Evolutionary conservation across 1,140 invertebrate species (phyloP).

Genomic region (Cyphomyrmex costatus): DNA sequence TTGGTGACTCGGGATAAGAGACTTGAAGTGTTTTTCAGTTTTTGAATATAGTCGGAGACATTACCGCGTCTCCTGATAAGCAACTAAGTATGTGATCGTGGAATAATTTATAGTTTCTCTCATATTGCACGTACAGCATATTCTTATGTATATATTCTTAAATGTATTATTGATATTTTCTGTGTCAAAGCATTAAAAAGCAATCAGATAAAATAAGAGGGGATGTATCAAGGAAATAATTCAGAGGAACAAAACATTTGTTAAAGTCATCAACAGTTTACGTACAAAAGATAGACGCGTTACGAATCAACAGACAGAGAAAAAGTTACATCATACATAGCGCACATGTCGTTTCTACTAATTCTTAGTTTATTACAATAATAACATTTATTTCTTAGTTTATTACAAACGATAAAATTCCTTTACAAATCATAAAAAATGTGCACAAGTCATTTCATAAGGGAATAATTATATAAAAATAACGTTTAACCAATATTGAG

Average conservation of each 20-base stretch:
- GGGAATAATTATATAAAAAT: not conserved
- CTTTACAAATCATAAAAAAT: conserved; percentile 29
- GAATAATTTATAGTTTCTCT: conserved; percentile 8
- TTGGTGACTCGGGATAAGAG: too few species aligned
- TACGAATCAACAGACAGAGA: conserved; percentile 16
- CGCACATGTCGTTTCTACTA: not conserved
- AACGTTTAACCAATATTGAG: not conserved
- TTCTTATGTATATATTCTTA: conserved; percentile 12
- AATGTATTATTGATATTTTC: conserved; percentile 12
- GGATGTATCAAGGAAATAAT: not conserved
- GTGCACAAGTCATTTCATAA: not conserved
- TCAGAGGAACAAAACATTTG: conserved; percentile 18
- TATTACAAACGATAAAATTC: conserved; percentile 4
- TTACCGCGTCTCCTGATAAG: too few species aligned
- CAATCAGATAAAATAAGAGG: not conserved
- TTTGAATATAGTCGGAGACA: too few species aligned
- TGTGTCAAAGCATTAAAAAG: not conserved
- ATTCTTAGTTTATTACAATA: too few species aligned
- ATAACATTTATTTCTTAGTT: not conserved
- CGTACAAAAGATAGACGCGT: conserved; percentile 46
- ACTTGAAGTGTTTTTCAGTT: too few species aligned
- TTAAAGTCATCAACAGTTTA: conserved; percentile 40
- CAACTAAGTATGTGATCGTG: conserved; percentile 17
- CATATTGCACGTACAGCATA: not conserved
- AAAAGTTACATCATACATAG: conserved; percentile 30